phyloP scores from a whole-genome alignment of 2,113 vertebrate genomes.

The Rhabdomys dilectus region DNA sequence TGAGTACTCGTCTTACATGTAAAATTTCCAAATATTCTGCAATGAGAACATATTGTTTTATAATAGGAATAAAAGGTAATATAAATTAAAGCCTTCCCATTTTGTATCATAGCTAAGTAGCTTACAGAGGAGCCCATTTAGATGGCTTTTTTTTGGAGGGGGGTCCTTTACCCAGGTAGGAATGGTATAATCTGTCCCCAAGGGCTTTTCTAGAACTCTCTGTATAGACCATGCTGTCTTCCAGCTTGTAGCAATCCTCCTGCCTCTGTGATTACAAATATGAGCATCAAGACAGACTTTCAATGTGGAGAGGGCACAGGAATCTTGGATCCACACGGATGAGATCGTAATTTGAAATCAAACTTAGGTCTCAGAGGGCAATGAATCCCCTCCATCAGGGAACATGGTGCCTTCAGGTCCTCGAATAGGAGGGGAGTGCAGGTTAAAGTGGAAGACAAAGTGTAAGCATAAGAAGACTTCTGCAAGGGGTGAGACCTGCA shows the following conservation, averaged over 20 bases:
- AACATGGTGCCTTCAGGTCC: not conserved
- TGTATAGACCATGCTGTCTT: not conserved
- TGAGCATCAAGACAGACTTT: too few relatives aligned
- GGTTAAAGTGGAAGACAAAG: not conserved
- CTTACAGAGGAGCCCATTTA: not conserved
- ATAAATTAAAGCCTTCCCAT: not conserved
- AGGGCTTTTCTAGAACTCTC: not conserved
- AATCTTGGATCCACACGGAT: accelerated
- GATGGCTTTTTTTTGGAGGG: not conserved
- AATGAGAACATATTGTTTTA: not conserved
- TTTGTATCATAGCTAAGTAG: not conserved
- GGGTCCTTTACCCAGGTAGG: not conserved
- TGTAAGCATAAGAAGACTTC: not conserved
- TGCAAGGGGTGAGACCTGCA: not conserved
- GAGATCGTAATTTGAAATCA: not conserved
- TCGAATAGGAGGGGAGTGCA: not conserved
- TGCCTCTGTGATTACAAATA: not conserved
- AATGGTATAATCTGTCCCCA: not conserved
- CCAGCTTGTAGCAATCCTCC: not conserved
- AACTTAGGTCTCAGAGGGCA: not conserved
- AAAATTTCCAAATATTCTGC: conserved; percentile 20
- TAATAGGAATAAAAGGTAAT: not conserved
- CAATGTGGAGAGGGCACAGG: not conserved
- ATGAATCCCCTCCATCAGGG: not conserved
- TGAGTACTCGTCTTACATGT: not conserved